These are phyloP conservation scores for Festucalex cinctus DNA, from an alignment of 2,113 vertebrate species.

Conservation along the genomic window DNA sequence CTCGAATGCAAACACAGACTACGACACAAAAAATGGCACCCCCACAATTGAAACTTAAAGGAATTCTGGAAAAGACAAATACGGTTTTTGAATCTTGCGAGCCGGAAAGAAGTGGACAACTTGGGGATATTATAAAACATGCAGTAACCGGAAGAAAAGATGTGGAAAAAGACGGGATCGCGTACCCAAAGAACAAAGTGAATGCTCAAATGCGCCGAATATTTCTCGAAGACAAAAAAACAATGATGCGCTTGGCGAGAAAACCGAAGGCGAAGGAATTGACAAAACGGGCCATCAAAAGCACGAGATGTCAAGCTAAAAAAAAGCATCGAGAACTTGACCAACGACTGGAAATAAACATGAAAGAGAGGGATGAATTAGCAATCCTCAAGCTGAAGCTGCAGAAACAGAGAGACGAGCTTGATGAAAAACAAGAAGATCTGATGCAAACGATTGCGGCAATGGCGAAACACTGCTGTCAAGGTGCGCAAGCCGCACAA, in stretches of 20 bases:
- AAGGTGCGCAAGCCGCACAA: background rate
- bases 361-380: constrained; percentile 43
- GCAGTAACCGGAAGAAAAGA: background rate
- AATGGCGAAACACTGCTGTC: constrained; percentile 10
- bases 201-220: background rate
- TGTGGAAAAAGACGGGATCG: background rate
- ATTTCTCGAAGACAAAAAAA: background rate
- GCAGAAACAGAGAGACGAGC: constrained; percentile 15
- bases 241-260: background rate
- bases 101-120: background rate
- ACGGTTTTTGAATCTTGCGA: background rate
- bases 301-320: constrained; percentile 16
- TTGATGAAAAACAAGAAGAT: background rate
- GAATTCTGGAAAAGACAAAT: too few species aligned
- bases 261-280: background rate
- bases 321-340: constrained; percentile 45
- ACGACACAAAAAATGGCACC: background rate
- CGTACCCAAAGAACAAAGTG: background rate
- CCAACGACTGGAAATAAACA: constrained; percentile 30
- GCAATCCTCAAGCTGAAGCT: constrained; percentile 46
- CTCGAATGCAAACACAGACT: background rate
- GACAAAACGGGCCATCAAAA: constrained; percentile 11
- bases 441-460: constrained; percentile 7
- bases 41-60: background rate
- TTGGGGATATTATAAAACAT: background rate